phyloP scores from a whole-genome alignment of 1,140 invertebrate genomes.

The Lycorma delicatula region DNA sequence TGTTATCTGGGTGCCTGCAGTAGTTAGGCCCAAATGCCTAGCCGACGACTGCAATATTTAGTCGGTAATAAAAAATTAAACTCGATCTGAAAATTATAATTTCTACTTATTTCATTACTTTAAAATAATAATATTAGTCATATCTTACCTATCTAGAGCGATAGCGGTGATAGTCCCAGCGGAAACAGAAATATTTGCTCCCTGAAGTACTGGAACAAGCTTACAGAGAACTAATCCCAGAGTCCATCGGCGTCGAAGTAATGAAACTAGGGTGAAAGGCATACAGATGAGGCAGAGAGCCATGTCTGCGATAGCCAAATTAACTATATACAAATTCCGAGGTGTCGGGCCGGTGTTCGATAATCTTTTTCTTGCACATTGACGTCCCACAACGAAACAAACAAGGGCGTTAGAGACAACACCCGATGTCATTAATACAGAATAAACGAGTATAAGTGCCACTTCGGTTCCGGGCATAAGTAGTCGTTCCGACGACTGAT shows the following conservation, averaged over 20 bases:
- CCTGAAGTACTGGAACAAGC: conserved; percentile 42
- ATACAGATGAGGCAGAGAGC: conserved; percentile 47
- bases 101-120: neutral
- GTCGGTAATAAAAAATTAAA: neutral
- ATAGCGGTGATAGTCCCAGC: conserved; percentile 51
- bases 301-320: conserved; percentile 48
- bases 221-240: conserved; percentile 44
- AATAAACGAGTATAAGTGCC: conserved; percentile 25
- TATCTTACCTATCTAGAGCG: conserved; percentile 44
- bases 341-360: conserved; percentile 31
- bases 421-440: conserved; percentile 24
- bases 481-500: conserved; percentile 24
- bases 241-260: conserved; percentile 36
- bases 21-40: too few species aligned
- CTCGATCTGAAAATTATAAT: neutral
- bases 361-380: conserved; percentile 33
- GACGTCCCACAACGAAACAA: conserved; percentile 38
- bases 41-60: too few species aligned
- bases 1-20: too few species aligned
- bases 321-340: conserved; percentile 52
- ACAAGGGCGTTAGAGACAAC: conserved; percentile 37
- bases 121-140: neutral
- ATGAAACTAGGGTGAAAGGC: conserved; percentile 44
- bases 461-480: conserved; percentile 24
- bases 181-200: conserved; percentile 49